Conservation (phyloP, 2,888 invertebrate species). For the Colletes collaris region DNA sequence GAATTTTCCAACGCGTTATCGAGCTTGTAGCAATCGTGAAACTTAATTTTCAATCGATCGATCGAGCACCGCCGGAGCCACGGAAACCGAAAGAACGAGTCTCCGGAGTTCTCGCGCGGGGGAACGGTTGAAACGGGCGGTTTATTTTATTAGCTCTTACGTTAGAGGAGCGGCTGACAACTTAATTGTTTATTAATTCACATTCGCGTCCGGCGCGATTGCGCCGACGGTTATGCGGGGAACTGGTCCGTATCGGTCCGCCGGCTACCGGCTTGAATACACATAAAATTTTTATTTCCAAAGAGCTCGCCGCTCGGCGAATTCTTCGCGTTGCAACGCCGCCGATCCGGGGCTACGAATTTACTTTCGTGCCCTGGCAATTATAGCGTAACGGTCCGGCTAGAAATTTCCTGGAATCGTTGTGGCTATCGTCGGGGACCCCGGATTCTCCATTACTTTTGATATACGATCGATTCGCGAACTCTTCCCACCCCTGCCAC, state of each 20-base stretch:
- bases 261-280: conserved; percentile 11
- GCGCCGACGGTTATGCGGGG: conserved; percentile 19
- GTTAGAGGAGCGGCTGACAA: conserved; percentile 41
- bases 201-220: conserved; percentile 32
- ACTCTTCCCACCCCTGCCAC: background rate
- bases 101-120: background rate
- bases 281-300: conserved; percentile 23
- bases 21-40: too few species aligned
- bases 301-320: background rate
- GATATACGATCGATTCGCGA: conserved; percentile 54
- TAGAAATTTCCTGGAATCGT: conserved; percentile 47
- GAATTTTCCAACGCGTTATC: too few species aligned
- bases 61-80: too few species aligned
- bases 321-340: conserved; percentile 28
- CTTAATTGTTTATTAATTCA: conserved; percentile 61
- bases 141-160: conserved; percentile 40
- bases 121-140: background rate
- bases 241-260: conserved; percentile 37
- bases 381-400: conserved; percentile 42
- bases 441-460: conserved; percentile 51
- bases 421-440: conserved; percentile 22
- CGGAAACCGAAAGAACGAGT: background rate
- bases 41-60: too few species aligned
- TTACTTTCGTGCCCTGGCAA: conserved; percentile 33
- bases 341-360: conserved; percentile 17